A percentile compares a stretch with the other conserved stretches of the same genome.
phyloP scores from a whole-genome alignment of 1,140 invertebrate genomes.

The Cotesia vestalis region DNA sequence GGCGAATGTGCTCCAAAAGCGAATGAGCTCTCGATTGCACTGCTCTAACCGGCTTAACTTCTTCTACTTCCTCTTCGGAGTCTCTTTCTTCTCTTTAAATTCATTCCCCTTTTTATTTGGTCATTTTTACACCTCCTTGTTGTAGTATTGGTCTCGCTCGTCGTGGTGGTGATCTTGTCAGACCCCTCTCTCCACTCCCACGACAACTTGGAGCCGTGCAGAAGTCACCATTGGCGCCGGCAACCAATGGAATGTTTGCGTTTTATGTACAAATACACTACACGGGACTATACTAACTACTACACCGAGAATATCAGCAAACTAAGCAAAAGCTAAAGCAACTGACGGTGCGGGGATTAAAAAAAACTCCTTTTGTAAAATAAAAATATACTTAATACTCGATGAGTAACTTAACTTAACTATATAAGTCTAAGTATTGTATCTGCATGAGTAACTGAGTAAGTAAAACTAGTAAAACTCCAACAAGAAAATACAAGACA shows the following conservation, averaged over 20 bases:
- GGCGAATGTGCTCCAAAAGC: conserved; percentile 27
- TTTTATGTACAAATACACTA: not conserved
- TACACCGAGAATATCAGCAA: not conserved
- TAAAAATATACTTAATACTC: too few species aligned
- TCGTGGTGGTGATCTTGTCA: conserved; percentile 12
- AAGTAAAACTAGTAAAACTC: too few species aligned
- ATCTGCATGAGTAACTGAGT: too few species aligned
- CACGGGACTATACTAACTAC: not conserved
- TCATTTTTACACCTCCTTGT: not conserved
- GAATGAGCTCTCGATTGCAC: conserved; percentile 18
- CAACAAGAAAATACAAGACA: not conserved
- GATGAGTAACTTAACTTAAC: too few species aligned
- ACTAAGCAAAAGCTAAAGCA: not conserved
- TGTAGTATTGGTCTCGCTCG: too few species aligned
- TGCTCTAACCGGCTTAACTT: conserved; percentile 22
- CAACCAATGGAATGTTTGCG: conserved; percentile 22
- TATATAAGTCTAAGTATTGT: too few species aligned
- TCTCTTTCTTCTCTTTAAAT: conserved; percentile 11
- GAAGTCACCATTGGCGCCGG: conserved; percentile 33
- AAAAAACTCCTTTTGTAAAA: too few species aligned
- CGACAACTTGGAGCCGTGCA: conserved; percentile 24
- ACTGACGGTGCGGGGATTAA: too few species aligned
- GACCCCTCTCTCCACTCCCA: conserved; percentile 1
- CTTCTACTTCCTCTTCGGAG: conserved; percentile 17
- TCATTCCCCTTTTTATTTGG: not conserved